phyloP scores from a whole-genome alignment of 2,888 invertebrate genomes.

The Perizoma affinitatum region DNA sequence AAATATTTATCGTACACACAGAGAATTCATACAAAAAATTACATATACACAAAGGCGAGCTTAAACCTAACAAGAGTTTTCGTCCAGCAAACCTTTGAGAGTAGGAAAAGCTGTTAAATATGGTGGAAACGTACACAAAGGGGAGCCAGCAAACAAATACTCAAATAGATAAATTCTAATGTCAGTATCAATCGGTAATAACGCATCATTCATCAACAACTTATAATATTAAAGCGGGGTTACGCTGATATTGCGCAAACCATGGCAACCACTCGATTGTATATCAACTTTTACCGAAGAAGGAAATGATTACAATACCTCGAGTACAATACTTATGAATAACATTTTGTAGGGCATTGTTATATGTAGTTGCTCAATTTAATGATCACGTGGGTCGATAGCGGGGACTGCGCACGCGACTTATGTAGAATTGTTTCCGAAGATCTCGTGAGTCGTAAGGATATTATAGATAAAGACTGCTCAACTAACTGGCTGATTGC shows the following conservation, averaged over 20 bases:
- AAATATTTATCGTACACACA: too few species aligned
- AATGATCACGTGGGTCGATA: slow-evolving; percentile 9
- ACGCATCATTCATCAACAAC: too few species aligned
- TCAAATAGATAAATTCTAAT: too few species aligned
- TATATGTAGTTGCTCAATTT: slow-evolving; percentile 12
- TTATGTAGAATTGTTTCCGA: slow-evolving; percentile 6
- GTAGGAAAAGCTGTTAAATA: too few species aligned
- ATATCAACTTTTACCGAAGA: slow-evolving; percentile 2
- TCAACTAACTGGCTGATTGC: not conserved
- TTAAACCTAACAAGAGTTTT: too few species aligned
- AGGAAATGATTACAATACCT: slow-evolving; percentile 19
- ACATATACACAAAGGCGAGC: too few species aligned
- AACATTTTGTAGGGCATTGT: slow-evolving; percentile 23
- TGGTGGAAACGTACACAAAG: too few species aligned
- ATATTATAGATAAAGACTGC: slow-evolving; percentile 17
- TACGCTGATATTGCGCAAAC: slow-evolving; percentile 3
- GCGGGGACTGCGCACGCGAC: slow-evolving; percentile 6
- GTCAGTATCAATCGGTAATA: too few species aligned
- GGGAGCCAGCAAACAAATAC: too few species aligned
- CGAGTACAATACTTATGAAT: slow-evolving; percentile 21
- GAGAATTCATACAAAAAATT: too few species aligned
- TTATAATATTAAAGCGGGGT: too few species aligned
- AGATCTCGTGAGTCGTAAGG: slow-evolving; percentile 24
- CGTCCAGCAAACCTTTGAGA: too few species aligned
- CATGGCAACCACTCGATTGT: not conserved